Base-by-base conservation (phyloP, 2,113 vertebrate species). In the Ornithorhynchus anatinus region DNA sequence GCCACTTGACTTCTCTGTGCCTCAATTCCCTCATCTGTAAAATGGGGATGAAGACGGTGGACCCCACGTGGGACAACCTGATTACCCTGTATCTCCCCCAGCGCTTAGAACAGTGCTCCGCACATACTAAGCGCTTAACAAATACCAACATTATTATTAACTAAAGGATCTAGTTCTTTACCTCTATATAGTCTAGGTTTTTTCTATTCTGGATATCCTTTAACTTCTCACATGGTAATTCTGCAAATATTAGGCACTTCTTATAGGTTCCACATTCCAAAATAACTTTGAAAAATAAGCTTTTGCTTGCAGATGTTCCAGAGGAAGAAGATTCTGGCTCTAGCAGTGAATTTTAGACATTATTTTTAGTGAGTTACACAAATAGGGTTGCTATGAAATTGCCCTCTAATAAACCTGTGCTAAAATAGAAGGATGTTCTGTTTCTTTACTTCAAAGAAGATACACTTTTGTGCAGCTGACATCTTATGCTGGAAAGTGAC, bases 341-440 rank as follows among this genome's bases (percentile, higher is more conserved):
- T 48, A 59, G n/a, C 5, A 58, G 38, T 45, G 52, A 59, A 50
- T 29, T 53, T 67, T 62, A 20, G 25, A 57, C 52, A 60, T 56
- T 60, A 40, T 60, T 56, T 84, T 67, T 68, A 85, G 72, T 35
- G 63, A 57, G 51, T 50, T n/a, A 27, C 15, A 74, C 7, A 56
- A 51, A 68, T 75, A 56, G 73, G 84, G 75, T 80, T 80, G 80
- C 62, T 69, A 69, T 67, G 69, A 74, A 82, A 82, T 87, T 90
- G 83, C 70, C 57, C 51, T 70, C 23, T 58, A 61, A 82, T 80
- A 54, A 75, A 75, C 81, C 63, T 77, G 56, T 83, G 65, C 69
- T 80, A 86, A 81, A 77, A 72, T 54, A 78, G 64, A 69, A 86
- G 43, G 64, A 62, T 84, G 22, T 61, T 50, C 45, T 77, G 72